A percentile compares a stretch with the other conserved stretches of the same genome.
These are phyloP conservation scores for Hipparchia sbordonii DNA, from an alignment of 2,888 invertebrate genomes.

Conservation along the genomic window DNA sequence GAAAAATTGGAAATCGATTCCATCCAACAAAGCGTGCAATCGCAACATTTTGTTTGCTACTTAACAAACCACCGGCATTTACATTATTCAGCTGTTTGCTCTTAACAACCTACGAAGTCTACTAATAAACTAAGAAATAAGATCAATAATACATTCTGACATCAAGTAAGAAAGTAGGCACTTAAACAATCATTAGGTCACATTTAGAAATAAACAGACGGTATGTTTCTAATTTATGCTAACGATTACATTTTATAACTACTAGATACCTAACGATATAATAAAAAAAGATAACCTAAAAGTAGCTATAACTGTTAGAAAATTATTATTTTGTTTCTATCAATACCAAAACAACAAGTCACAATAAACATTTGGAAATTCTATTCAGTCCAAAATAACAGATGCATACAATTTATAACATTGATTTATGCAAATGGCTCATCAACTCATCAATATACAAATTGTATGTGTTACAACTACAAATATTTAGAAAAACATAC, in stretches of 20 bases:
- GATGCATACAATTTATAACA: conserved; percentile 4
- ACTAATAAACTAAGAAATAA: not conserved
- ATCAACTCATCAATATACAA: conserved; percentile 8
- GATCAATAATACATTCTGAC: conserved; percentile 4
- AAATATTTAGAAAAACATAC: not conserved
- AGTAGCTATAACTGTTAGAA: not conserved
- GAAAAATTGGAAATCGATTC: conserved; percentile 60
- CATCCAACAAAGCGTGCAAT: conserved; percentile 26
- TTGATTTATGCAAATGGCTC: conserved; percentile 6
- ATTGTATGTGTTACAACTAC: conserved; percentile 5
- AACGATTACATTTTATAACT: not conserved
- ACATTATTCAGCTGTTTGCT: not conserved
- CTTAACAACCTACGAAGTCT: not conserved
- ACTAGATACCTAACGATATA: not conserved
- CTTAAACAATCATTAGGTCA: conserved; percentile 4
- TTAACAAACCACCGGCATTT: not conserved
- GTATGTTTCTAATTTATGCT: not conserved
- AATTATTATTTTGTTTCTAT: not conserved
- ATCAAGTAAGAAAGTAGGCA: conserved; percentile 1
- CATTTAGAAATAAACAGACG: not conserved
- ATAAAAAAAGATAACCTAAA: conserved; percentile 2
- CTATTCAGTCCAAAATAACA: not conserved
- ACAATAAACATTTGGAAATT: not conserved
- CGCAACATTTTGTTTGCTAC: conserved; percentile 11
- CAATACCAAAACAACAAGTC: conserved; percentile 6